Evolutionary conservation across 1,140 invertebrate genomes (phyloP), one percentile per base, ranked within the genome.

Genomic region (roundworm (Caenorhabditis elegans)): DNA sequence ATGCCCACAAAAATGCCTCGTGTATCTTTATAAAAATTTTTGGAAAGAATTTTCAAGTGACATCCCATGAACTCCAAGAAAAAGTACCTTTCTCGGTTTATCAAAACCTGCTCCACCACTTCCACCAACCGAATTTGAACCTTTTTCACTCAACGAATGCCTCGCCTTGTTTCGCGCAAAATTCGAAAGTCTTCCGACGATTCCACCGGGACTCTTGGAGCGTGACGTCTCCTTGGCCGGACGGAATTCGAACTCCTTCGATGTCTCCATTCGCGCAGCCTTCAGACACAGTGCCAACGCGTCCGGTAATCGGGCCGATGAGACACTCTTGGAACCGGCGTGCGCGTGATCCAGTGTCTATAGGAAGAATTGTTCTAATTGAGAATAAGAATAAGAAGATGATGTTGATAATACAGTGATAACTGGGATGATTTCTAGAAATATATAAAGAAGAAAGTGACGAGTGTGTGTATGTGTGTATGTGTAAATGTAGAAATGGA

Each of bases 101-200:
- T 84, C 77, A 79, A 88, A 87, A 78, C 83, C 83, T 79, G 83
- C 39, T 53, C 82, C 60, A 70, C 83, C 78, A 24, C 87, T 85
- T 31, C 88, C 82, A 22, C 53, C 76, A 36, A 39, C 49, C n/a
- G 82, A 82, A 31, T 85, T 79, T 48, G 83, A 85, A 11, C 83
- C 80, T 43, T 82, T 79, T 79, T 89, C 88, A 80, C 82, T 83
- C 55, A 89, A 49, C 47, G 86, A 88, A 49, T 83, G 86, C 49
- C 88, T 55, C 51, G 87, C 88, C 43, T 88, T 89, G 3, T 85
- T 84, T 43, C 88, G 36, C 17, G 88, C 88, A 82, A 89, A 89
- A 65, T 85, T 87, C 17, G 89, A 82, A 17, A 89, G 82, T 82
- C 87, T 47, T 13, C 87, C 89, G 19, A 89, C 88, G 47, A 89